phyloP scores from a whole-genome alignment of 2,888 invertebrate species.

The Thymelicus lineola region DNA sequence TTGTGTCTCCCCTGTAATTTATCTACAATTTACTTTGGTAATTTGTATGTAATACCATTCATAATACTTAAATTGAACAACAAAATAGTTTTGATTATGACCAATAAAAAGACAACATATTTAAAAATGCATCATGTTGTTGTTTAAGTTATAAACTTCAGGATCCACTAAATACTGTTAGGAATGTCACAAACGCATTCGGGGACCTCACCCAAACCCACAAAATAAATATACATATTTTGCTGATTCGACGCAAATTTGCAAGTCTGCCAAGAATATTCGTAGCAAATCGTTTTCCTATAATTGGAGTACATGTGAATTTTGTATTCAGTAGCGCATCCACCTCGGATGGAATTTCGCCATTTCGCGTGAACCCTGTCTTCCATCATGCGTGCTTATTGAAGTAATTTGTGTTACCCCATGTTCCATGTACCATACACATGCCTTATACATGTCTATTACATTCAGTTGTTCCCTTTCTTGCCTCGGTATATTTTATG shows the following conservation, averaged over 20 bases:
- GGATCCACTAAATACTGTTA: constrained; percentile 15
- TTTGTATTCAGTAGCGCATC: constrained; percentile 84
- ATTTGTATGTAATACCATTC: background rate
- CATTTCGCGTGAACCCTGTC: constrained; percentile 76
- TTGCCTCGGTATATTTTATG: background rate
- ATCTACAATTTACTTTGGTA: background rate
- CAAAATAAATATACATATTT: constrained; percentile 85
- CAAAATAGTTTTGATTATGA: too few relatives aligned
- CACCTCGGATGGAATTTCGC: constrained; percentile 79
- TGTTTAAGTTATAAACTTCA: background rate
- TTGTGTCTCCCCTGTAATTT: constrained; percentile 9
- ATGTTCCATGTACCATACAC: constrained; percentile 20
- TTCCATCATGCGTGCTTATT: constrained; percentile 83
- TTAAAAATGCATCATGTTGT: background rate
- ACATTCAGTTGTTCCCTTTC: constrained; percentile 14
- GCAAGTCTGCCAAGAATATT: constrained; percentile 86
- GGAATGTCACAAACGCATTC: constrained; percentile 72
- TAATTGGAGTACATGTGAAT: constrained; percentile 86
- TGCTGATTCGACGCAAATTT: constrained; percentile 82
- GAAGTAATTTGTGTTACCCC: constrained; percentile 76
- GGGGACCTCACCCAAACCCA: constrained; percentile 68
- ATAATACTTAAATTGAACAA: too few relatives aligned
- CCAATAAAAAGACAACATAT: too few relatives aligned
- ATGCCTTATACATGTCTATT: background rate
- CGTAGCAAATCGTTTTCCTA: constrained; percentile 85